These are phyloP conservation scores for Trichomalopsis sarcophagae DNA, from an alignment of 1,140 invertebrate species.

Conservation along the genomic window DNA sequence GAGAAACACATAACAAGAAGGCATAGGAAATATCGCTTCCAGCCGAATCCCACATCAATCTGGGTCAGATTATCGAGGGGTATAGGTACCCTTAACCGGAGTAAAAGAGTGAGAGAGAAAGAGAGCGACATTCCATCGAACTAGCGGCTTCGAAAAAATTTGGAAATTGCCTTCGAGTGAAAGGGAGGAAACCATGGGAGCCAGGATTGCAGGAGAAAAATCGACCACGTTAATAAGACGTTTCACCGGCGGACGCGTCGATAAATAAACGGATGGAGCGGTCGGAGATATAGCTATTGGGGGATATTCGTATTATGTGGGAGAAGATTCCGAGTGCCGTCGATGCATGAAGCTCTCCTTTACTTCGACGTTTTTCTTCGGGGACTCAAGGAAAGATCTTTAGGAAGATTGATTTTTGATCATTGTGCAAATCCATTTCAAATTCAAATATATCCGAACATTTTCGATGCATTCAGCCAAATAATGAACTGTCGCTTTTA, in stretches of 20 bases:
- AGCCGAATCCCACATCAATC: neutral
- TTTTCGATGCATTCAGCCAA: too few relatives aligned
- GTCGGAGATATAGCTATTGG: neutral
- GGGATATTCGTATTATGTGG: neutral
- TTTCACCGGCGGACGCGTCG: neutral
- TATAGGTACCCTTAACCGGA: neutral
- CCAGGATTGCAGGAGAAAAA: conserved; percentile 3
- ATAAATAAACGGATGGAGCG: neutral
- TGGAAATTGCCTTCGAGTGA: conserved; percentile 14
- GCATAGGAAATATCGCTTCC: neutral
- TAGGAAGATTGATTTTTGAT: neutral
- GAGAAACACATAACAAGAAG: neutral
- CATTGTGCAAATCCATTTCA: too few relatives aligned
- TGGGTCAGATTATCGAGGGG: conserved; percentile 2
- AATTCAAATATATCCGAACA: too few relatives aligned
- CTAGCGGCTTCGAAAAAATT: neutral
- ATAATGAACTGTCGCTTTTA: too few relatives aligned
- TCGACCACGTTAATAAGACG: conserved; percentile 15
- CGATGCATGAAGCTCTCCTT: neutral
- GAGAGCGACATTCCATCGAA: conserved; percentile 1
- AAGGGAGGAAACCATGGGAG: neutral
- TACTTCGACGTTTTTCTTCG: neutral
- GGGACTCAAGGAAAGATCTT: too few relatives aligned
- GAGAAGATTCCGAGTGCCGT: neutral
- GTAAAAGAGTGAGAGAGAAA: conserved; percentile 1